These are phyloP conservation scores for Bhutanitis thaidina DNA, from an alignment of 2,888 invertebrate species.

Conservation along the genomic window DNA sequence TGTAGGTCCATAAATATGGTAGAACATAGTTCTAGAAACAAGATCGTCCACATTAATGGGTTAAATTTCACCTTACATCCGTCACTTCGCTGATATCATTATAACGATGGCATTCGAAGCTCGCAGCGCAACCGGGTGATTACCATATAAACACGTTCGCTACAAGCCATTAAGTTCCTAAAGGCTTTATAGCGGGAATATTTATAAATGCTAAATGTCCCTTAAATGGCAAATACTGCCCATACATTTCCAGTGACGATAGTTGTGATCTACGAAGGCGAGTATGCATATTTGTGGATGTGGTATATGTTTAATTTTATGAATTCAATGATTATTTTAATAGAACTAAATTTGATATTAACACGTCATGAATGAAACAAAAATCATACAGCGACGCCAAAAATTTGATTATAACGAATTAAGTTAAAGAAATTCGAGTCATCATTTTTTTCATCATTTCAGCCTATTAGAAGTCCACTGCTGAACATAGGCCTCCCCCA, in stretches of 20 bases:
- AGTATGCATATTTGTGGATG: constrained; percentile 29
- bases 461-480: too few species aligned
- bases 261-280: constrained; percentile 7
- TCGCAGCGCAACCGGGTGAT: constrained; percentile 41
- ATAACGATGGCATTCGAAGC: constrained; percentile 28
- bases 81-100: constrained; percentile 5
- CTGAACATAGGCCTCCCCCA: too few species aligned
- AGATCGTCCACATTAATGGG: background rate
- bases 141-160: constrained; percentile 63
- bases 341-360: too few species aligned
- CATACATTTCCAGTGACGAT: constrained; percentile 38
- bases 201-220: constrained; percentile 66
- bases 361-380: too few species aligned
- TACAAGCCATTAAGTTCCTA: constrained; percentile 58
- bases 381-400: too few species aligned
- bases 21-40: constrained; percentile 1
- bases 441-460: too few species aligned
- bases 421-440: too few species aligned
- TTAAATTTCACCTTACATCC: constrained; percentile 9
- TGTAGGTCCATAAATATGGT: too few species aligned
- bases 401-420: too few species aligned
- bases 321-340: too few species aligned
- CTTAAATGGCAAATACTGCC: constrained; percentile 56
- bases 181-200: constrained; percentile 62
- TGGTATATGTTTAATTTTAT: constrained; percentile 22